These are phyloP conservation scores for Zeus faber DNA, from an alignment of 2,113 vertebrate species.

Conservation along the genomic window DNA sequence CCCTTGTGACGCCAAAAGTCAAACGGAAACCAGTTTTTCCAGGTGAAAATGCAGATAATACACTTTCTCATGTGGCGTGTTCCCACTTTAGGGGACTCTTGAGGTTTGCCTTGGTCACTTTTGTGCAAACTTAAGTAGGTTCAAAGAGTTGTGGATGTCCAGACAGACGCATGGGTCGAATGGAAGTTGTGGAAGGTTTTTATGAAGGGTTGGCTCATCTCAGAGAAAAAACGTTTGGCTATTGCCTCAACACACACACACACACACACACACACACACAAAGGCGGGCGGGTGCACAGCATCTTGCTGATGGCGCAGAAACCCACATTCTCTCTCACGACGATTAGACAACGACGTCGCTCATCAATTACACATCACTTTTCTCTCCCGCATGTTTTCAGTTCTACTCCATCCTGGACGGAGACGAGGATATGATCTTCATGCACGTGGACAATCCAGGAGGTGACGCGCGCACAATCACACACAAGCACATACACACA, in stretches of 20 bases:
- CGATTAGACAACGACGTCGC: slow-evolving; percentile 22
- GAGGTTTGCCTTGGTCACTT: too few species aligned
- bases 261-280: too few species aligned
- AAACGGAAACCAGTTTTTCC: too few species aligned
- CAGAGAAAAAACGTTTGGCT: background rate
- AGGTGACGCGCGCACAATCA: slow-evolving; percentile 54
- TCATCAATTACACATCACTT: background rate
- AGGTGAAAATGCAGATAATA: too few species aligned
- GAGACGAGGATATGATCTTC: slow-evolving; percentile 81
- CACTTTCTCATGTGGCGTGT: too few species aligned
- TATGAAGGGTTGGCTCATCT: background rate
- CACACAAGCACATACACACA: background rate
- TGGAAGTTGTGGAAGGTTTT: too few species aligned
- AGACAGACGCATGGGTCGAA: too few species aligned
- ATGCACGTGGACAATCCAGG: slow-evolving; percentile 81
- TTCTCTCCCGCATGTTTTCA: slow-evolving; percentile 15
- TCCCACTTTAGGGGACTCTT: too few species aligned
- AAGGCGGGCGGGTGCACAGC: too few species aligned
- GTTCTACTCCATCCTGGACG: slow-evolving; percentile 82
- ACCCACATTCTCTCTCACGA: slow-evolving; percentile 44
- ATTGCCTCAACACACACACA: background rate
- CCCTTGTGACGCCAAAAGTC: too few species aligned
- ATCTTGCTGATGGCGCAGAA: slow-evolving; percentile 56
- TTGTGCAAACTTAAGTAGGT: too few species aligned
- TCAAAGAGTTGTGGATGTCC: too few species aligned